Evolutionary conservation across 1,140 invertebrate genomes (phyloP).

Genomic region (Aphidius ervi): DNA sequence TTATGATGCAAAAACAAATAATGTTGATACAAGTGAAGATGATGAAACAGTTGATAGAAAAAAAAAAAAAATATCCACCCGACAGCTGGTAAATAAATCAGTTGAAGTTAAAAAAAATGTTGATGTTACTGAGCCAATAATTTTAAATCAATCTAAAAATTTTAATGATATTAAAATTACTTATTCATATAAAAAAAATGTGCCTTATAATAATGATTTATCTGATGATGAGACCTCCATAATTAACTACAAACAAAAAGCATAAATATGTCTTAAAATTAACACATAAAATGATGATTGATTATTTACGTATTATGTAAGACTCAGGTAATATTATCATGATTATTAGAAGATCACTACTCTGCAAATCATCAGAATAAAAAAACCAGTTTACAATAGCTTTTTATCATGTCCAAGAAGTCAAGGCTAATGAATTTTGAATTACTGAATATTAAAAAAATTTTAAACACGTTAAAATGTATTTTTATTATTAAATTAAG

Average conservation of each 20-base stretch:
- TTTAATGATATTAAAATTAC: not conserved
- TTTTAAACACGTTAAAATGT: too few species aligned
- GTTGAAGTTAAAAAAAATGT: not conserved
- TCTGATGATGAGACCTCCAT: conserved; percentile 31
- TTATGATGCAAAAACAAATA: too few species aligned
- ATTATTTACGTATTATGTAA: too few species aligned
- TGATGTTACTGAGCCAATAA: not conserved
- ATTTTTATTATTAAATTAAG: too few species aligned
- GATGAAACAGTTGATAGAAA: not conserved
- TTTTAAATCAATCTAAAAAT: not conserved
- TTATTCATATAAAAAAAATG: conserved; percentile 22
- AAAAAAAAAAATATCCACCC: not conserved
- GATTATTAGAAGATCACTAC: too few species aligned
- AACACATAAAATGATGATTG: too few species aligned
- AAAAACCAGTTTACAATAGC: too few species aligned
- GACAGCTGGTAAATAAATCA: not conserved
- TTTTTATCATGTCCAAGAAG: too few species aligned
- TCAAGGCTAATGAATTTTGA: not conserved
- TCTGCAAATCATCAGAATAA: too few species aligned
- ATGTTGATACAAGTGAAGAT: not conserved
- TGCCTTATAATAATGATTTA: conserved; percentile 21
- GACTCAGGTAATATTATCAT: too few species aligned
- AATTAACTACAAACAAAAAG: conserved; percentile 1
- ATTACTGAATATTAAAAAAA: not conserved
- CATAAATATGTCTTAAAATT: too few species aligned